Evolutionary conservation across 1,140 invertebrate genomes (phyloP).

Genomic region (Chymomyza costata): DNA sequence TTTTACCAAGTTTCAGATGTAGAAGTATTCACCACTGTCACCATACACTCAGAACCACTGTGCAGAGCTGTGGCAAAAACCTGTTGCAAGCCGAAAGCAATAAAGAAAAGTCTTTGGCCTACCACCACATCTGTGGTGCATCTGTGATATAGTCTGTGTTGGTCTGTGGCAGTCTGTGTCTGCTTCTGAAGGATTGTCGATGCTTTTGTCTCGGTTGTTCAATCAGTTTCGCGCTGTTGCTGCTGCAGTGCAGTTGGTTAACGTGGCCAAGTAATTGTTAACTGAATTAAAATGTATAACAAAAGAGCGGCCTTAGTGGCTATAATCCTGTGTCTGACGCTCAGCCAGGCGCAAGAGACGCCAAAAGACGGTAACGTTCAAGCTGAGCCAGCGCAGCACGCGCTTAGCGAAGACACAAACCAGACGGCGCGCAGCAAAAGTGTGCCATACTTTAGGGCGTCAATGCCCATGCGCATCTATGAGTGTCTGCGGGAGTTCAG

Average conservation of each 20-base stretch:
- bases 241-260: slow-evolving; percentile 63
- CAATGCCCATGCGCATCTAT: slow-evolving; percentile 69
- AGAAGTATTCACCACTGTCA: no score
- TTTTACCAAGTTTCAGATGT: no score
- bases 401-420: slow-evolving; percentile 38
- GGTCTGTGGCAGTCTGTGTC: no score
- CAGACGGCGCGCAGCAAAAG: slow-evolving; percentile 26
- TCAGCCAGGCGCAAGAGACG: slow-evolving; percentile 29
- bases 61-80: slow-evolving; percentile 36
- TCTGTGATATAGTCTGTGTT: slow-evolving; percentile 12
- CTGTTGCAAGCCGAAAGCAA: slow-evolving; percentile 40
- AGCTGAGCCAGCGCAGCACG: no score
- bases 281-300: not conserved
- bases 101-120: no score
- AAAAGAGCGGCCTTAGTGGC: slow-evolving; percentile 19
- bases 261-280: slow-evolving; percentile 5
- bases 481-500: slow-evolving; percentile 56
- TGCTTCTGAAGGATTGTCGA: slow-evolving; percentile 45
- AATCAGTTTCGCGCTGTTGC: slow-evolving; percentile 56
- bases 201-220: slow-evolving; percentile 27
- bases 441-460: slow-evolving; percentile 63
- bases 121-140: no score
- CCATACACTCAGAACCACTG: not conserved
- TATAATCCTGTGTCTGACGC: not conserved
- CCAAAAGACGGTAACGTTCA: no score